A percentile compares a stretch with the other conserved stretches of the same genome.
Evolutionary conservation across 2,888 invertebrate species (phyloP).

Genomic region (Koerneria pararmatus): DNA sequence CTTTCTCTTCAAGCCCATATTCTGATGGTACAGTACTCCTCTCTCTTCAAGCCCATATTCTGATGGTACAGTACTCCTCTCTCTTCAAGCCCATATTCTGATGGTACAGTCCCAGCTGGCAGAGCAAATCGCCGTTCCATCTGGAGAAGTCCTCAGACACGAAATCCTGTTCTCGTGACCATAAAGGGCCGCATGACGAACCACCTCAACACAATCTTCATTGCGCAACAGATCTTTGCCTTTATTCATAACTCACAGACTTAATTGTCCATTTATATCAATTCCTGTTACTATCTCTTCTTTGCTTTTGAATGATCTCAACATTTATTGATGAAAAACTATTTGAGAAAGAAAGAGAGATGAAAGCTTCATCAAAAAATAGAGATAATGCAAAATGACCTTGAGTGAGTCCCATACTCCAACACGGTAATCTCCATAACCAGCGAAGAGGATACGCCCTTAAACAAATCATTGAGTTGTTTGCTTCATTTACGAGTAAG

Average conservation of each 20-base stretch:
- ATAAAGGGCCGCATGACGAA: constrained; percentile 55
- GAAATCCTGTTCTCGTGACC: constrained; percentile 59
- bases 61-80: too few relatives aligned
- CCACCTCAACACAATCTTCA: too few relatives aligned
- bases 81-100: too few relatives aligned
- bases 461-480: constrained; percentile 17
- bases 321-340: not conserved
- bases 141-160: constrained; percentile 74
- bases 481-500: too few relatives aligned
- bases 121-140: constrained; percentile 92
- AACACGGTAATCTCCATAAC: constrained; percentile 96
- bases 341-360: too few relatives aligned
- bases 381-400: constrained; percentile 68
- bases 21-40: too few relatives aligned
- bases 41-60: too few relatives aligned
- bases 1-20: too few relatives aligned
- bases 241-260: too few relatives aligned
- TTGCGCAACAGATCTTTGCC: too few relatives aligned
- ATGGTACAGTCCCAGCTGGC: constrained; percentile 94
- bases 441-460: constrained; percentile 90
- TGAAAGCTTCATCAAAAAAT: not conserved
- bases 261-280: too few relatives aligned
- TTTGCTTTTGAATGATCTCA: not conserved
- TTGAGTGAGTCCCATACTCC: constrained; percentile 98
- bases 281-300: too few relatives aligned